These are phyloP conservation scores for Chloropsis cyanopogon DNA, from an alignment of 2,113 vertebrate species.

Conservation along the genomic window DNA sequence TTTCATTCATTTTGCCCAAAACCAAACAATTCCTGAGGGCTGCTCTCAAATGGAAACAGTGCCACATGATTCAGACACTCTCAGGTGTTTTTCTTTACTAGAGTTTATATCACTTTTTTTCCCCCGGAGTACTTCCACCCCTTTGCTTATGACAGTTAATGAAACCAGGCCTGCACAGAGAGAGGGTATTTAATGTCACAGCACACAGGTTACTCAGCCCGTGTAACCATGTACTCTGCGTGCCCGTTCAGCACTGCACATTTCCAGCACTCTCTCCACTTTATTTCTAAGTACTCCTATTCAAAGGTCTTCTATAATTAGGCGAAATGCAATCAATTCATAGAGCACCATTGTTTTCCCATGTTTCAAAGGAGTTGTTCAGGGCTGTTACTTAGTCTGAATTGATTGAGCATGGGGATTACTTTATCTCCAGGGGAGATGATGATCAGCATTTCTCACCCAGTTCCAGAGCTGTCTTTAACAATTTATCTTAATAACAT, in stretches of 20 bases:
- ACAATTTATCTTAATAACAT: constrained; percentile 65
- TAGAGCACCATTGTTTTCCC: background rate
- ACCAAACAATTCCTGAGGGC: background rate
- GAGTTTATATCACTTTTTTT: background rate
- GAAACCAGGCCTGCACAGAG: background rate
- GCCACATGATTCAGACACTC: background rate
- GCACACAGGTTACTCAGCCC: background rate
- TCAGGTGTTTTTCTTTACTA: background rate
- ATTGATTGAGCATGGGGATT: constrained; percentile 27
- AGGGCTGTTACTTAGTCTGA: background rate
- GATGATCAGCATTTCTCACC: constrained; percentile 53
- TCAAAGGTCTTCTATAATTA: background rate
- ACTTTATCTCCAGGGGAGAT: constrained; percentile 39
- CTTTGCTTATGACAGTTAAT: background rate
- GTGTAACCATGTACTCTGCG: background rate
- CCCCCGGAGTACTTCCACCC: background rate
- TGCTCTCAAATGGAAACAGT: background rate
- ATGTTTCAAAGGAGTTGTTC: constrained; percentile 9
- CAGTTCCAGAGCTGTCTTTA: constrained; percentile 37
- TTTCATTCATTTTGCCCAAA: background rate
- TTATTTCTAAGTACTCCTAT: background rate
- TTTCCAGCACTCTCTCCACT: background rate
- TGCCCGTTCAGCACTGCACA: background rate
- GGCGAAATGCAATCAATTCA: constrained; percentile 9
- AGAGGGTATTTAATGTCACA: background rate